These are phyloP conservation scores for Acanthosepion lycidas DNA, from an alignment of 2,888 invertebrate species.

Conservation along the genomic window DNA sequence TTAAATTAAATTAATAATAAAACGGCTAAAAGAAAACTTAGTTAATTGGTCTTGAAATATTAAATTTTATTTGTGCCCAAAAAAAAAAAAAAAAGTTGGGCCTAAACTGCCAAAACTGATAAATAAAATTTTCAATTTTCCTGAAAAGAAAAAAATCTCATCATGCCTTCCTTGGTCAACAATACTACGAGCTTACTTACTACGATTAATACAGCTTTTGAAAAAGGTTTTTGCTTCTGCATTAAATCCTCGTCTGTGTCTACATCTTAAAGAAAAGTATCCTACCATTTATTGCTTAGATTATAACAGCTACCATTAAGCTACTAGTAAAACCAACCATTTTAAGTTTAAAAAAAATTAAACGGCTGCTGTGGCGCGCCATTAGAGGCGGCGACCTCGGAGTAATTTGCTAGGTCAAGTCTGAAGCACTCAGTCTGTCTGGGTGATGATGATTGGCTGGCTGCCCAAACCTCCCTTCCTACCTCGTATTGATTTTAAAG, in stretches of 20 bases:
- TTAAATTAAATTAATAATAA: no score
- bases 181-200: not conserved
- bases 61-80: no score
- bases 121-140: not conserved
- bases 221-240: not conserved
- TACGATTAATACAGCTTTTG: not conserved
- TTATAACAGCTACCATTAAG: no score
- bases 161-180: not conserved
- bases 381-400: constrained; percentile 33
- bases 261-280: no score
- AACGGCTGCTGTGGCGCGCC: constrained; percentile 8
- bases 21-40: no score
- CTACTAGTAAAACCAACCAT: no score
- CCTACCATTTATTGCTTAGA: no score
- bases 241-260: no score
- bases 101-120: no score
- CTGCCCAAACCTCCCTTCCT: not conserved
- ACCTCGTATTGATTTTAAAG: not conserved
- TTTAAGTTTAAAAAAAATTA: not conserved
- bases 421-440: not conserved
- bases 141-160: not conserved
- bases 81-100: no score
- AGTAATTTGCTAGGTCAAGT: constrained; percentile 33
- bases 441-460: not conserved
- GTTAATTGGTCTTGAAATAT: no score